Conservation (phyloP, 2,888 invertebrate species). For the Chrysolina oricalcia region DNA sequence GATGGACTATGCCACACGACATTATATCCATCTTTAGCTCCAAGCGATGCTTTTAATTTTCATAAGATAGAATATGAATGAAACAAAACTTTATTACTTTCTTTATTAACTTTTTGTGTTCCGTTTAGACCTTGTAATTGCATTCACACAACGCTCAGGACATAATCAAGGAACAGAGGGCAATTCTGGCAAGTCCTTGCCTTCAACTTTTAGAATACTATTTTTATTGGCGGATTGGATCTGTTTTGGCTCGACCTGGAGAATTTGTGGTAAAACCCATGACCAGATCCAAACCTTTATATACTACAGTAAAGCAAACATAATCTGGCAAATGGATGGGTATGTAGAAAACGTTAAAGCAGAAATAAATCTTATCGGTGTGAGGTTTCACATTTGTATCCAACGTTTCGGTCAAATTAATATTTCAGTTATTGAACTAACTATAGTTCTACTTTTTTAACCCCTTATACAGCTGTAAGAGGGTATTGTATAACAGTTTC, state of each 20-base stretch:
- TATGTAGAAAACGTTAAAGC: background rate
- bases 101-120: too few relatives aligned
- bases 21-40: background rate
- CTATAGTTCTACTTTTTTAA: too few relatives aligned
- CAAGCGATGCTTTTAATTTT: slow-evolving; percentile 1
- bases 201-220: background rate
- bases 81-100: background rate
- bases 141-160: too few relatives aligned
- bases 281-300: background rate
- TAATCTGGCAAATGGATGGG: background rate
- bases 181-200: too few relatives aligned
- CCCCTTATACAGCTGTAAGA: too few relatives aligned
- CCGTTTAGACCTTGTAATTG: too few relatives aligned
- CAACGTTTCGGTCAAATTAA: too few relatives aligned
- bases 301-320: background rate
- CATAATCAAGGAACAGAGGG: too few relatives aligned
- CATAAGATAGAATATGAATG: background rate
- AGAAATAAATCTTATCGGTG: background rate
- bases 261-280: slow-evolving; percentile 5
- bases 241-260: slow-evolving; percentile 3
- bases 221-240: slow-evolving; percentile 1
- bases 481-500: too few relatives aligned
- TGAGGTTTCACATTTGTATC: background rate
- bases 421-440: too few relatives aligned
- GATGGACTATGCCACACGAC: background rate